Evolutionary conservation across 2,797 vertebrate species (phyloP), one percentile per base, ranked within the genome.

Genomic region (Phylloscopus collybita): DNA sequence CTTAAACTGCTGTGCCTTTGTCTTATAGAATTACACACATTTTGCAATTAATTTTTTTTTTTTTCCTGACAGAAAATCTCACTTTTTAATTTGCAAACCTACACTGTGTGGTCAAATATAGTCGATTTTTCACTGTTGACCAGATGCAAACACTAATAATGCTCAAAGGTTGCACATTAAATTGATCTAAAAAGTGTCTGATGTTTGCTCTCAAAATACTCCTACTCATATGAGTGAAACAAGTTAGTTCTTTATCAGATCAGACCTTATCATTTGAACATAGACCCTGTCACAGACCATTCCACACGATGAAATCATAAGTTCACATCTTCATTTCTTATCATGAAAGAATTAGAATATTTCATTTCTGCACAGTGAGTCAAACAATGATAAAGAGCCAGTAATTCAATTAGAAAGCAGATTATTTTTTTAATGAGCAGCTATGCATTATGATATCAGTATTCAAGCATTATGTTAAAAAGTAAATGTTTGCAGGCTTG

Each of bases 391-490:
- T 70, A 88, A 82, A 93, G 92, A 76, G 30, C 18, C 57, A 67
- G 64, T 81, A 95, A 93, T 93, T 95, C 49, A 94, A 82, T 88
- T 93, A 93, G 86, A 86, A 86, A 92, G 67, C 29, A 34, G 78
- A 40, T 82, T 60, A 19, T 76, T 84, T 84, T 92, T 73, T 76
- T 61, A 70, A 88, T 10, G 73, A 95, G 50, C 6, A 76, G 9
- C 79, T 65, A 38, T 72, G 60, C 36, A 34, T 94, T 61, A 51
- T 76, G 69, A 57, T 71, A 92, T 59, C 71, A 69, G 62, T 54
- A 92, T 71, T 93, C 76, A 67, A 44, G 30, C 50, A 36, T 7
- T 20, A 40, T 71, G 49, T 40, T 80, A 51, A 76, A 93, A 44
- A 81, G 70, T 13, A 86, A 88, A 92, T 65, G 49, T 78, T 94